Percentiles rank a stretch among this genome's conserved stretches.
phyloP scores from a whole-genome alignment of 2,797 vertebrate genomes.

The Oophaga sylvatica region DNA sequence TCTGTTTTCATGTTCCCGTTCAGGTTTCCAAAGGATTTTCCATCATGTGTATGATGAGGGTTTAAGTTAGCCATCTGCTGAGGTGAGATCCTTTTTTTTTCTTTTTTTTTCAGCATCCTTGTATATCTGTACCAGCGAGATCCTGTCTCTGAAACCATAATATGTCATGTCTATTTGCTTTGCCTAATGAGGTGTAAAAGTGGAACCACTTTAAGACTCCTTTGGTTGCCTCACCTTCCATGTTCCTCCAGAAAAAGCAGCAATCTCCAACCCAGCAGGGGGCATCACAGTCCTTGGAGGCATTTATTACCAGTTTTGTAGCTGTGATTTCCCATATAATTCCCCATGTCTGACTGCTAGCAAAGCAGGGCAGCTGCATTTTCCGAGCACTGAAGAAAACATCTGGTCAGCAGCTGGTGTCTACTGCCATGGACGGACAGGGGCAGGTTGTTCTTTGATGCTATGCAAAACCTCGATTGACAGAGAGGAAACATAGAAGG shows the following conservation, averaged over 20 bases:
- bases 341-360: constrained; percentile 32
- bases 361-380: constrained; percentile 20
- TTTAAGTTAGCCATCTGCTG: constrained; percentile 46
- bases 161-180: constrained; percentile 39
- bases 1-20: not conserved
- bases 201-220: not conserved
- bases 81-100: not conserved
- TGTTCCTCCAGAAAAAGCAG: not conserved
- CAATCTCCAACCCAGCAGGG: constrained; percentile 12
- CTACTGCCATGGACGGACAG: constrained; percentile 9
- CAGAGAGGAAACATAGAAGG: constrained; percentile 14
- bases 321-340: not conserved
- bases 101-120: not conserved
- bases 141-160: constrained; percentile 52
- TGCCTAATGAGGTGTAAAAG: constrained; percentile 57
- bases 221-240: not conserved
- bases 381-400: constrained; percentile 1
- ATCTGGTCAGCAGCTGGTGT: constrained; percentile 51
- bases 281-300: not conserved
- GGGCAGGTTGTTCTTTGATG: constrained; percentile 35
- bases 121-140: constrained; percentile 49
- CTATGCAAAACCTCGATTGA: not conserved
- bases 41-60: not conserved
- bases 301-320: not conserved
- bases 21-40: constrained; percentile 26